Evolutionary conservation across 2,113 vertebrate genomes (phyloP).

Genomic region (Psilopsiagon aurifrons): DNA sequence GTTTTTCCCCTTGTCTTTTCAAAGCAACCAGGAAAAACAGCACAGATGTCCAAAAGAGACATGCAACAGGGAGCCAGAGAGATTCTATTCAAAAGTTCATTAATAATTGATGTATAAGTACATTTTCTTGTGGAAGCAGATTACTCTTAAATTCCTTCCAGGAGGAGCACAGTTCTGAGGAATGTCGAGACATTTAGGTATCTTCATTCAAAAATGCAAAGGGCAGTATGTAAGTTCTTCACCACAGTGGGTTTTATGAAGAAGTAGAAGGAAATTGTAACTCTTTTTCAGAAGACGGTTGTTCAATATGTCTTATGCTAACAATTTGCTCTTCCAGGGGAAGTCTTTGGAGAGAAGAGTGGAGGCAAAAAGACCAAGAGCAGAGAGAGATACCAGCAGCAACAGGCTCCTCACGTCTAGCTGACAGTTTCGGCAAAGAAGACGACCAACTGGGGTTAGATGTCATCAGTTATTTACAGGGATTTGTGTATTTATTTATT

Average conservation of each 20-base stretch:
- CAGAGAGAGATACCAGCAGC: slow-evolving; percentile 4
- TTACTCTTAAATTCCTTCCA: background rate
- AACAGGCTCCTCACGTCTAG: slow-evolving; percentile 9
- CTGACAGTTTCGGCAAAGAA: slow-evolving; percentile 35
- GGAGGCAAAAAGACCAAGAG: slow-evolving; percentile 14
- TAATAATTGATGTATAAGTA: background rate
- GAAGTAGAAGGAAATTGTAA: slow-evolving; percentile 12
- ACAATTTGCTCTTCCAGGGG: slow-evolving; percentile 35
- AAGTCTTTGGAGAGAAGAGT: slow-evolving; percentile 41
- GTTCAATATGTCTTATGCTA: slow-evolving; percentile 51
- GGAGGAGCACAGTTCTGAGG: background rate
- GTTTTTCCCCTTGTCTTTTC: background rate
- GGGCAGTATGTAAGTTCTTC: background rate
- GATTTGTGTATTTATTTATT: slow-evolving; percentile 17
- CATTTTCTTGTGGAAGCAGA: background rate
- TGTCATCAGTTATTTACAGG: slow-evolving; percentile 26
- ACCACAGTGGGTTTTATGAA: slow-evolving; percentile 4
- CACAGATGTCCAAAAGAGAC: background rate
- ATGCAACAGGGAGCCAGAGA: background rate
- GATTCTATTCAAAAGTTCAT: background rate
- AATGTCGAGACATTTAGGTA: background rate
- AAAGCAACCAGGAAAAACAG: background rate
- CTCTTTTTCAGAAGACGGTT: slow-evolving; percentile 49
- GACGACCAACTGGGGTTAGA: slow-evolving; percentile 14
- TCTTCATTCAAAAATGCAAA: background rate